Percentiles rank a stretch among this genome's conserved stretches.
Conservation (phyloP, 2,888 invertebrate species). For the Eristalinus sepulchralis region DNA sequence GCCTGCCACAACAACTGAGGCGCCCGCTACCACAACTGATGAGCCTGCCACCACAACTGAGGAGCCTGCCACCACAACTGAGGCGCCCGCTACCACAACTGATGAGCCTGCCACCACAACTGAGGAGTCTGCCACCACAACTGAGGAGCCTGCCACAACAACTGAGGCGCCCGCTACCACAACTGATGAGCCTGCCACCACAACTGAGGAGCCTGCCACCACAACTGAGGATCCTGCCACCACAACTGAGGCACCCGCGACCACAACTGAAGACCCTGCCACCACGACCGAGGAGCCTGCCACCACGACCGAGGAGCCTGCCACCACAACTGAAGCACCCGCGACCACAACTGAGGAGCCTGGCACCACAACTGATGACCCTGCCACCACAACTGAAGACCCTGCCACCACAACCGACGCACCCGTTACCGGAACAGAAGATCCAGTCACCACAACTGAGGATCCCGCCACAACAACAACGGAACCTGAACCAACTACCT, state of each 20-base stretch:
- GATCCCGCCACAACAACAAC: neutral
- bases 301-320: neutral
- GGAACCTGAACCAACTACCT: too few species aligned
- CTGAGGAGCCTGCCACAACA: neutral
- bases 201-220: neutral
- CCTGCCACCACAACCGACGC: neutral
- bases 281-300: neutral
- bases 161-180: neutral
- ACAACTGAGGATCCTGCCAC: neutral
- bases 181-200: neutral
- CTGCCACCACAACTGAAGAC: neutral
- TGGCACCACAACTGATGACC: neutral
- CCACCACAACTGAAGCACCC: neutral
- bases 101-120: neutral
- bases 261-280: neutral
- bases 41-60: neutral
- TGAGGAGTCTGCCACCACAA: neutral
- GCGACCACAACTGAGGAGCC: neutral
- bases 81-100: neutral
- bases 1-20: slow-evolving; percentile 1
- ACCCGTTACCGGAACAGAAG: neutral
- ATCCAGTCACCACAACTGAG: neutral
- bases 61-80: neutral
- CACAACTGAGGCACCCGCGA: slow-evolving; percentile 1
- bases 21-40: neutral